Evolutionary conservation across 2,888 invertebrate genomes (phyloP).

Genomic region (Hedychridium roseum): DNA sequence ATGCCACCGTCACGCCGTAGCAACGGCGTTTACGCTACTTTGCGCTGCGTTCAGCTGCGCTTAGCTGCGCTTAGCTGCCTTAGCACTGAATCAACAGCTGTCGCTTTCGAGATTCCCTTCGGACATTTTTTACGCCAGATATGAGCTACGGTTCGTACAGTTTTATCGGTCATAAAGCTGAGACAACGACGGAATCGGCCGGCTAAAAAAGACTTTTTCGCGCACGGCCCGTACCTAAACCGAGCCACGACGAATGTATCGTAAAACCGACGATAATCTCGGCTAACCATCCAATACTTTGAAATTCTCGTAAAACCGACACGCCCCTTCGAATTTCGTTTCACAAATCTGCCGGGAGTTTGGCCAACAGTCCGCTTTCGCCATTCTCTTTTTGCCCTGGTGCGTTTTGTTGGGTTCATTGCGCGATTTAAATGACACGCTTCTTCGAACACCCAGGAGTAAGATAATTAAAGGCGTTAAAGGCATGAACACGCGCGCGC

Average conservation of each 20-base stretch:
- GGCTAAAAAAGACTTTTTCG: background rate
- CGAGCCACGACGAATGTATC: background rate
- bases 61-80: too few relatives aligned
- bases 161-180: too few relatives aligned
- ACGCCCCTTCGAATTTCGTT: conserved; percentile 15
- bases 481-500: background rate
- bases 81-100: too few relatives aligned
- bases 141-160: too few relatives aligned
- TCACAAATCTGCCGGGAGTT: conserved; percentile 31
- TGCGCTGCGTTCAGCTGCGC: conserved; percentile 6
- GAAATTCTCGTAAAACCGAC: conserved; percentile 20
- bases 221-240: background rate
- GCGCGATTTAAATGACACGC: too few relatives aligned
- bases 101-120: too few relatives aligned
- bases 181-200: too few relatives aligned
- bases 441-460: too few relatives aligned
- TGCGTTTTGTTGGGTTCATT: too few relatives aligned
- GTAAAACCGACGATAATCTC: conserved; percentile 11
- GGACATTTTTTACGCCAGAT: too few relatives aligned
- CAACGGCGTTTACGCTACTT: conserved; percentile 9
- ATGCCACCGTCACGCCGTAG: conserved; percentile 10
- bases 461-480: too few relatives aligned
- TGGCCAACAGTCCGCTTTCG: conserved; percentile 31
- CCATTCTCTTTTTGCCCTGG: conserved; percentile 7
- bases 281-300: background rate